These are phyloP conservation scores for Neopipo cinnamomea DNA, from an alignment of 2,113 vertebrate genomes.

Conservation along the genomic window DNA sequence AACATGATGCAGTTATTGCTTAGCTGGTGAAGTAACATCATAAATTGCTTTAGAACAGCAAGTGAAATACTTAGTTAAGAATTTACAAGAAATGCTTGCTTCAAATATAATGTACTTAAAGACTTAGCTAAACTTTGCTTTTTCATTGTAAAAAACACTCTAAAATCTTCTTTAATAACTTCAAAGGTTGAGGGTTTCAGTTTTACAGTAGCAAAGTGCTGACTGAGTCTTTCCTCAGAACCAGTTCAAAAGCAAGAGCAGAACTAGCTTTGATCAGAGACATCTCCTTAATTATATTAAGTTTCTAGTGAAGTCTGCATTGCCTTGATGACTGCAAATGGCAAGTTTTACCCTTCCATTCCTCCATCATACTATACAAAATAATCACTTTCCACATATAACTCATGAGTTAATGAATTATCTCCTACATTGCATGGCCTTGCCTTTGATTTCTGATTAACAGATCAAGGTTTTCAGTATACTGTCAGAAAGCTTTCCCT, in stretches of 20 bases:
- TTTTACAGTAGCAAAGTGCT: slow-evolving; percentile 29
- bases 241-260: slow-evolving; percentile 7
- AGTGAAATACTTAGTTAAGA: background rate
- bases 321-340: background rate
- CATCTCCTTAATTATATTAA: slow-evolving; percentile 18
- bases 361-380: background rate
- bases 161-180: slow-evolving; percentile 27
- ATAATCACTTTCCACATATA: background rate
- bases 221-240: slow-evolving; percentile 7
- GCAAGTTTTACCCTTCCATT: background rate
- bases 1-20: background rate
- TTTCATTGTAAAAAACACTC: slow-evolving; percentile 3
- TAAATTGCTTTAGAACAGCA: background rate
- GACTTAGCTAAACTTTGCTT: slow-evolving; percentile 10
- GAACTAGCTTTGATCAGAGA: slow-evolving; percentile 38
- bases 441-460: background rate
- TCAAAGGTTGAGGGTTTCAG: slow-evolving; percentile 28
- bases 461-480: background rate
- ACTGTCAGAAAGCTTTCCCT: background rate
- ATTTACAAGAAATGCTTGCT: slow-evolving; percentile 14
- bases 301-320: background rate
- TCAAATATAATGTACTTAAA: background rate
- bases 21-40: background rate
- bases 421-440: background rate
- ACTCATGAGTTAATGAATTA: background rate